phyloP scores from a whole-genome alignment of 2,113 vertebrate genomes.

The Nycticebus coucang region DNA sequence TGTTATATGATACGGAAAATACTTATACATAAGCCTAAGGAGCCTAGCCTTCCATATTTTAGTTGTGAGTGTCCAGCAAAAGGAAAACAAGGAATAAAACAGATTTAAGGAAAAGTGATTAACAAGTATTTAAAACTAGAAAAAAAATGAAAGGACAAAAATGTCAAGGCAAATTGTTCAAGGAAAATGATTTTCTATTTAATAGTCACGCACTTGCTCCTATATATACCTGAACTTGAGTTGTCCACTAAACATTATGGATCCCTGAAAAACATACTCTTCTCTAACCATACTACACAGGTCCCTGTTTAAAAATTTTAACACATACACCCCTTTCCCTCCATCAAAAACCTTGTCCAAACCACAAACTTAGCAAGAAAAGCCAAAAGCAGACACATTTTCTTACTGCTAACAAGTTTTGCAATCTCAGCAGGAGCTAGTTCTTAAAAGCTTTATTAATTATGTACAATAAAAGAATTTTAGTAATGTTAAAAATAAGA shows the following conservation, averaged over 20 bases:
- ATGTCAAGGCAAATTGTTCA: neutral
- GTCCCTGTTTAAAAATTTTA: neutral
- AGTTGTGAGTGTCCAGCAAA: neutral
- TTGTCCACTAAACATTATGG: neutral
- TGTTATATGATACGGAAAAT: neutral
- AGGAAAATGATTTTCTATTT: conserved; percentile 10
- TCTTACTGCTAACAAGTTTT: neutral
- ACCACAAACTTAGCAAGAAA: conserved; percentile 16
- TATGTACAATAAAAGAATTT: neutral
- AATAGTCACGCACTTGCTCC: neutral
- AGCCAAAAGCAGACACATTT: neutral
- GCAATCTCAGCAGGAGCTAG: neutral
- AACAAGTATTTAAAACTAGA: neutral
- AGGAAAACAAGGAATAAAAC: neutral
- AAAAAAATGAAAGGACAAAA: neutral
- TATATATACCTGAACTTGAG: neutral
- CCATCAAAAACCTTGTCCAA: neutral
- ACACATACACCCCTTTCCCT: neutral
- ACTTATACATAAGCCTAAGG: neutral
- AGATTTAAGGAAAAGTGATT: neutral
- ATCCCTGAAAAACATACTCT: neutral
- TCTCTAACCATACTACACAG: neutral
- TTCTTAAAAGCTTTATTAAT: conserved; percentile 10
- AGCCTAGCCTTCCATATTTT: neutral
- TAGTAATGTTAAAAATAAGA: neutral